Percentiles rank a stretch among this genome's conserved stretches.
Conservation (phyloP, 2,888 invertebrate species). For the Epinotia ramella region DNA sequence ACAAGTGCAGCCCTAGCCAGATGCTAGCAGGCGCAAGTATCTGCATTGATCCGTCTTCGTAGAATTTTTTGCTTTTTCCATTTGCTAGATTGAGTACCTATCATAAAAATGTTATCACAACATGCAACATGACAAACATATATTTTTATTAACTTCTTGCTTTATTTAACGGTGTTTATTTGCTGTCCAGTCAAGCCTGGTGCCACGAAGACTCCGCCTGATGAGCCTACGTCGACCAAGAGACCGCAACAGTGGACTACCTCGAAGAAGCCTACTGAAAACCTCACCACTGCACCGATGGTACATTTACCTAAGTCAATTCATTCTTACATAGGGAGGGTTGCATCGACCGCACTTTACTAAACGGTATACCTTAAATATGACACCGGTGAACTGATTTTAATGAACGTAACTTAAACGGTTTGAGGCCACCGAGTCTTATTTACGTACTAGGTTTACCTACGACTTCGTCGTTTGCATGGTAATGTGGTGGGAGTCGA, state of each 20-base stretch:
- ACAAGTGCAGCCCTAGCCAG: no score
- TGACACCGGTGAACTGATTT: no score
- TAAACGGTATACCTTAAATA: no score
- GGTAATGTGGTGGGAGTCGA: no score
- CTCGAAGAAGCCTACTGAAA: conserved; percentile 56
- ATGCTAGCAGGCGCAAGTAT: no score
- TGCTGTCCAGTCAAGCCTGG: conserved; percentile 59
- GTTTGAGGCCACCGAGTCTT: no score
- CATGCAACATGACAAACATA: neutral
- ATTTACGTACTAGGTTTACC: no score
- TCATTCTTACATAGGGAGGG: neutral
- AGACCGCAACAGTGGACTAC: conserved; percentile 49
- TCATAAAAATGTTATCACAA: neutral
- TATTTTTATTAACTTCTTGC: neutral
- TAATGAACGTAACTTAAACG: no score
- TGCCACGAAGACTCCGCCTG: conserved; percentile 64
- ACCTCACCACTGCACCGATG: conserved; percentile 63
- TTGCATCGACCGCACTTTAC: no score
- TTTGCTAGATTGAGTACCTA: neutral
- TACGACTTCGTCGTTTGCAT: no score
- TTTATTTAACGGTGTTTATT: conserved; percentile 48
- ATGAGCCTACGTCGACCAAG: conserved; percentile 50
- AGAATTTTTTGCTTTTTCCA: neutral
- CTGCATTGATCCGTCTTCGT: no score
- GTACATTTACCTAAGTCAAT: conserved; percentile 54